Percentiles rank a stretch among this genome's conserved stretches.
phyloP scores from a whole-genome alignment of 2,113 vertebrate species.

The Chionodraco myersi region DNA sequence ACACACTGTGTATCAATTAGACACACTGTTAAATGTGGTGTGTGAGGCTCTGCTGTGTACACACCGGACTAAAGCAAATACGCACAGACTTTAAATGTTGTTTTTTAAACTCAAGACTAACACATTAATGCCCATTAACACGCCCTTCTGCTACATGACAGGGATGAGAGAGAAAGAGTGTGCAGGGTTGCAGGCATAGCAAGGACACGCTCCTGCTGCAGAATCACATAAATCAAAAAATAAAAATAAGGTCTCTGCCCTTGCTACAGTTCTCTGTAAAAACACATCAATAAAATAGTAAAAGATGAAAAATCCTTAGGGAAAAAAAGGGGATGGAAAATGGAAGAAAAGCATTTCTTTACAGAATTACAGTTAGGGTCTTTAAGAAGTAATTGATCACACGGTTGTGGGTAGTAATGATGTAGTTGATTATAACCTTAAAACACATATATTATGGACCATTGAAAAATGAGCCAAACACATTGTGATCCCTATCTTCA shows the following conservation, averaged over 20 bases:
- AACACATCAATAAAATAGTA: conserved; percentile 2
- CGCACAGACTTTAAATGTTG: not conserved
- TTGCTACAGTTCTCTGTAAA: conserved; percentile 21
- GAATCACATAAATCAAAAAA: conserved; percentile 32
- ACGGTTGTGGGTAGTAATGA: not conserved
- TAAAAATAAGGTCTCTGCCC: conserved; percentile 29
- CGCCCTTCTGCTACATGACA: not conserved
- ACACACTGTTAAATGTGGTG: conserved; percentile 11
- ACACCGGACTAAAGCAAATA: not conserved
- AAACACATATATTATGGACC: not conserved
- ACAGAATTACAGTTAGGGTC: not conserved
- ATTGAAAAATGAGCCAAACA: not conserved
- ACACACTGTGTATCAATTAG: conserved; percentile 15
- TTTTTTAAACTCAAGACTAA: conserved; percentile 2
- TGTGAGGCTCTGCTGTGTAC: not conserved
- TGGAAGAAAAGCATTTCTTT: not conserved
- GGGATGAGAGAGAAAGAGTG: not conserved
- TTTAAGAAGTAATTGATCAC: not conserved
- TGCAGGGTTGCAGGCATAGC: conserved; percentile 19
- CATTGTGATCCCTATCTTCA: not conserved
- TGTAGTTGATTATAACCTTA: not conserved
- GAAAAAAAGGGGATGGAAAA: not conserved
- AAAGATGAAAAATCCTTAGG: not conserved
- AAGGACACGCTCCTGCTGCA: conserved; percentile 39
- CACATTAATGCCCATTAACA: not conserved